Evolutionary conservation across 2,888 invertebrate species (phyloP), one percentile per base, ranked within the genome.

Genomic region (Celastrina argiolus): DNA sequence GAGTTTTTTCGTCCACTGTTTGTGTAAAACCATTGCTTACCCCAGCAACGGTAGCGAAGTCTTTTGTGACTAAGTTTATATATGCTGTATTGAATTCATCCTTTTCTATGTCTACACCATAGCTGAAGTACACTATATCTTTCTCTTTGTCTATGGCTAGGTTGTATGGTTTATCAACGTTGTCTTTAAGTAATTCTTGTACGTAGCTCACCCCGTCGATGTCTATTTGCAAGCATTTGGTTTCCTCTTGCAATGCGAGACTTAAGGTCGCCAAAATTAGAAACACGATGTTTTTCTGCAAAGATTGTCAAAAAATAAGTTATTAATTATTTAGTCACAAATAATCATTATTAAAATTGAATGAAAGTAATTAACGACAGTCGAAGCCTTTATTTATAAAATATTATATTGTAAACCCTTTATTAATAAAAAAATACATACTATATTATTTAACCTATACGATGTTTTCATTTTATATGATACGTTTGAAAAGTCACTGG

Each of bases 81-180:
- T 78, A 81, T 0, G 82, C 83, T 4, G 81, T 78, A 73, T 75
- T 80, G 69, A 80, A 85, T 66, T 71, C 70, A 5, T 82, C 82
- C 0, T 80, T 82, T 0, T 77, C 69, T 56, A 70, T 65, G 22
- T 77, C 73, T 0, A 79, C 22, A 61, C 79, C 86, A 70, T 84
- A 83, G 66, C 86, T 88, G 69, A 88, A 88, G 70, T 83, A 88
- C 0, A 88, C 68, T 1, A 75, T 80, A 65, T 86, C 82, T 0
- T 78, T 81, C 67, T 76, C 80, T 69, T 80, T 76, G 65, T 88
- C 87, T 14, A 84, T 79, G 1, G 82, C 74, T 42, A 88, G 71
- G 2, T 81, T 73, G 59, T 83, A 87, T 0, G 88, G 87, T 68
- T 83, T 76, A 65, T 84, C 86, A 0, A 87, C 67, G 1, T 76